Percentiles rank a stretch among this genome's conserved stretches.
Conservation (phyloP, 2,888 invertebrate species). For the Rhagophthalmus giganteus region DNA sequence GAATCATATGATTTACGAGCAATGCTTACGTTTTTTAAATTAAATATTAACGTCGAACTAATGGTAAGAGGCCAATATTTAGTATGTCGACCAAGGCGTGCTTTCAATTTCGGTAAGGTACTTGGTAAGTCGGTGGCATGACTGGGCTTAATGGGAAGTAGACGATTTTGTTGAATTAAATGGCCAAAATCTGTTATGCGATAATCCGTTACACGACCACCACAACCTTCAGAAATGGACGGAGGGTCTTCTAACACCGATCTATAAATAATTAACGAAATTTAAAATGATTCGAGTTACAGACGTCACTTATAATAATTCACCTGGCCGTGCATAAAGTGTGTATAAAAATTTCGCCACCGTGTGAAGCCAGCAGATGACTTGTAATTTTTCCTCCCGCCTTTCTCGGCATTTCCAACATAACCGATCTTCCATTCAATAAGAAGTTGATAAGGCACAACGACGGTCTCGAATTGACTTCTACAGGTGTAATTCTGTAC, state of each 20-base stretch:
- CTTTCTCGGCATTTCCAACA: conserved; percentile 87
- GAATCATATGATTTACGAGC: no score
- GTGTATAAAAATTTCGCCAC: conserved; percentile 95
- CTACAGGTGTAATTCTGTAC: conserved; percentile 91
- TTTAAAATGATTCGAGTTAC: background rate
- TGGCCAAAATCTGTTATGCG: conserved; percentile 83
- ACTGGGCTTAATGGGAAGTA: conserved; percentile 69
- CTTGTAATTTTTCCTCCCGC: conserved; percentile 86
- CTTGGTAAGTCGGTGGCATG: conserved; percentile 53
- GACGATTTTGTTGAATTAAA: conserved; percentile 80
- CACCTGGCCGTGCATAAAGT: conserved; percentile 78
- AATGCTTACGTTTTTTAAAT: conserved; percentile 68
- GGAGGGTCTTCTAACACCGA: conserved; percentile 93
- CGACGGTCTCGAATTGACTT: conserved; percentile 95
- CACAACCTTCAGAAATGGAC: conserved; percentile 91
- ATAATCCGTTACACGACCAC: conserved; percentile 93
- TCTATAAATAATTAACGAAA: conserved; percentile 49
- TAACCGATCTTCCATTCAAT: conserved; percentile 89
- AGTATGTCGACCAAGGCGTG: conserved; percentile 75
- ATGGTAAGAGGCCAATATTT: conserved; percentile 89
- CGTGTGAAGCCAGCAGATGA: conserved; percentile 90
- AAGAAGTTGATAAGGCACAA: conserved; percentile 97
- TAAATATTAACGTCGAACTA: conserved; percentile 85
- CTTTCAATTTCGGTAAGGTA: conserved; percentile 67
- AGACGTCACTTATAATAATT: conserved; percentile 30